These are phyloP conservation scores for Rhinoptilus africanus DNA, from an alignment of 2,113 vertebrate species.

Conservation along the genomic window DNA sequence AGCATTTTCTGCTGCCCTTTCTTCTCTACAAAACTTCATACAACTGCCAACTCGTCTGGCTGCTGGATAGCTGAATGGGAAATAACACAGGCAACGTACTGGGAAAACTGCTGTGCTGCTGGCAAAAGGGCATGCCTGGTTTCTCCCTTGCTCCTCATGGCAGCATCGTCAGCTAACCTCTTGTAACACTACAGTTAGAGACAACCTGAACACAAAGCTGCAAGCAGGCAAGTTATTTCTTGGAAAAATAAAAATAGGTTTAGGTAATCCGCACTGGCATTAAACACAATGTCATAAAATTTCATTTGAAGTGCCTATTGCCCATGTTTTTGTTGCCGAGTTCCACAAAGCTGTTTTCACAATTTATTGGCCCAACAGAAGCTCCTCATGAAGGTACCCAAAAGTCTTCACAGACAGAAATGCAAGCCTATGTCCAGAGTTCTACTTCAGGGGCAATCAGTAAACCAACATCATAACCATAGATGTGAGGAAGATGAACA, in stretches of 20 bases:
- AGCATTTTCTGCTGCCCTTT: neutral
- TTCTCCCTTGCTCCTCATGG: neutral
- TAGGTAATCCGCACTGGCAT: neutral
- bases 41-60: neutral
- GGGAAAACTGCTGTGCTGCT: neutral
- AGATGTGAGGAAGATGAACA: neutral
- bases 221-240: neutral
- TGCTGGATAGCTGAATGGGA: neutral
- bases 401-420: neutral
- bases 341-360: neutral
- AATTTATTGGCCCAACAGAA: neutral
- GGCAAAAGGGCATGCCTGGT: neutral
- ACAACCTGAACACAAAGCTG: neutral
- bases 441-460: neutral
- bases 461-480: neutral
- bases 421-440: neutral
- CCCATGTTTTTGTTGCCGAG: neutral
- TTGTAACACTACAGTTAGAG: neutral
- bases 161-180: neutral
- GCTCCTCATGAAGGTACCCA: neutral
- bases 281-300: neutral
- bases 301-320: neutral
- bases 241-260: neutral
- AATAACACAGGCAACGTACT: neutral
- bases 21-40: neutral